Conservation (phyloP, 2,888 invertebrate genomes). For the Maniola hyperantus region DNA sequence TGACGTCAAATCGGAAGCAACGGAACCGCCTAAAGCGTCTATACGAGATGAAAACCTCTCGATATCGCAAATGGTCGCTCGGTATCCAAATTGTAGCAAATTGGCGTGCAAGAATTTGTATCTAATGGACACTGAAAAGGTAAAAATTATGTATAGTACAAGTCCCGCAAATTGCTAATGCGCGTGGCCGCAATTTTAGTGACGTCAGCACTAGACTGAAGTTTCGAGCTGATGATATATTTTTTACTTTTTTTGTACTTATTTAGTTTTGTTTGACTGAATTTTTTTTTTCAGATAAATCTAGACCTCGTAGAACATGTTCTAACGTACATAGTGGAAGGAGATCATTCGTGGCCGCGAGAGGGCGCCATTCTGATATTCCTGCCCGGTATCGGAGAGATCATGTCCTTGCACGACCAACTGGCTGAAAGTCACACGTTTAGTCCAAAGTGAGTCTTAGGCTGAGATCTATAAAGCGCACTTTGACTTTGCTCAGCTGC, state of each 20-base stretch:
- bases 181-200: no score
- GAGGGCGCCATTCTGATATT: slow-evolving; percentile 91
- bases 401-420: slow-evolving; percentile 87
- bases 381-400: slow-evolving; percentile 91
- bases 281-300: slow-evolving; percentile 82
- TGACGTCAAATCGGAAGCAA: slow-evolving; percentile 80
- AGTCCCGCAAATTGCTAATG: no score
- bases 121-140: slow-evolving; percentile 88
- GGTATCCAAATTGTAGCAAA: slow-evolving; percentile 85
- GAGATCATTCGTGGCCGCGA: slow-evolving; percentile 85
- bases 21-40: slow-evolving; percentile 82
- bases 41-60: slow-evolving; percentile 88
- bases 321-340: slow-evolving; percentile 86
- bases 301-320: slow-evolving; percentile 89
- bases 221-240: no score
- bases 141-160: no score
- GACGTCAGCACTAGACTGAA: no score
- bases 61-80: slow-evolving; percentile 84
- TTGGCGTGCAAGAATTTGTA: slow-evolving; percentile 88
- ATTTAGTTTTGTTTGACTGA: no score
- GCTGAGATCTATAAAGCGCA: no score
- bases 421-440: slow-evolving; percentile 85
- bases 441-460: slow-evolving; percentile 79
- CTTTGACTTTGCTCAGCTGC: no score
- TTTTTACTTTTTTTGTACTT: not conserved